Conservation (phyloP, 2,888 invertebrate genomes). For the Caenorhabditis zanzibari region DNA sequence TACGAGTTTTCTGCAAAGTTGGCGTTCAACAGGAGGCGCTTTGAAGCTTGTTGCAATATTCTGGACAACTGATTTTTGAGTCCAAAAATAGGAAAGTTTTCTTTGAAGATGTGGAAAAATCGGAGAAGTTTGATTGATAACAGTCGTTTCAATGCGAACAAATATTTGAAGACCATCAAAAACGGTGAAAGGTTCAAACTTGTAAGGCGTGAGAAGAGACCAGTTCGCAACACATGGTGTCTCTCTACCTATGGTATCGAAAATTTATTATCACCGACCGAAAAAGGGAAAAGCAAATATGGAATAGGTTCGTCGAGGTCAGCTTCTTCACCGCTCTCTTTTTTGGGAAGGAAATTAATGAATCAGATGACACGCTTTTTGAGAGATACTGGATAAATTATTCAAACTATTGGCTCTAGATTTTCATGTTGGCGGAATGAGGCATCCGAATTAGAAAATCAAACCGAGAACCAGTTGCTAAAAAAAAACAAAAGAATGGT, state of each 20-base stretch:
- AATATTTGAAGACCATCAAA: slow-evolving; percentile 57
- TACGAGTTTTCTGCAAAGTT: background rate
- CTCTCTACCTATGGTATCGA: background rate
- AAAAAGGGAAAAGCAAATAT: slow-evolving; percentile 45
- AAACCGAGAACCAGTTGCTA: background rate
- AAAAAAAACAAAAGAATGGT: slow-evolving; percentile 29
- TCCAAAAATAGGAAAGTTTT: slow-evolving; percentile 14
- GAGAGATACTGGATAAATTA: slow-evolving; percentile 23
- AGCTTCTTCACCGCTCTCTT: slow-evolving; percentile 4
- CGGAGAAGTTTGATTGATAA: slow-evolving; percentile 51
- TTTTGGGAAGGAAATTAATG: slow-evolving; percentile 26
- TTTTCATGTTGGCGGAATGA: background rate
- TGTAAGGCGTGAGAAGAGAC: slow-evolving; percentile 18
- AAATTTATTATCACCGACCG: slow-evolving; percentile 27
- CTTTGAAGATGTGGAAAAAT: background rate
- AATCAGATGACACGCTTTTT: slow-evolving; percentile 20
- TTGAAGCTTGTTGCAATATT: background rate
- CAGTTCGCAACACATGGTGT: slow-evolving; percentile 46
- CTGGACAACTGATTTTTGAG: background rate
- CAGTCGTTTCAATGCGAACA: slow-evolving; percentile 14
- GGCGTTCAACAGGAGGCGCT: background rate
- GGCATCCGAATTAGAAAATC: background rate
- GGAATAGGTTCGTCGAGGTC: slow-evolving; percentile 45
- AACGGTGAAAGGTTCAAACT: slow-evolving; percentile 42
- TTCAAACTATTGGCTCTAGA: slow-evolving; percentile 33